Evolutionary conservation across 2,797 vertebrate species (phyloP), one percentile per base, ranked within the genome.

Genomic region (Mormyrus hasselquistii): DNA sequence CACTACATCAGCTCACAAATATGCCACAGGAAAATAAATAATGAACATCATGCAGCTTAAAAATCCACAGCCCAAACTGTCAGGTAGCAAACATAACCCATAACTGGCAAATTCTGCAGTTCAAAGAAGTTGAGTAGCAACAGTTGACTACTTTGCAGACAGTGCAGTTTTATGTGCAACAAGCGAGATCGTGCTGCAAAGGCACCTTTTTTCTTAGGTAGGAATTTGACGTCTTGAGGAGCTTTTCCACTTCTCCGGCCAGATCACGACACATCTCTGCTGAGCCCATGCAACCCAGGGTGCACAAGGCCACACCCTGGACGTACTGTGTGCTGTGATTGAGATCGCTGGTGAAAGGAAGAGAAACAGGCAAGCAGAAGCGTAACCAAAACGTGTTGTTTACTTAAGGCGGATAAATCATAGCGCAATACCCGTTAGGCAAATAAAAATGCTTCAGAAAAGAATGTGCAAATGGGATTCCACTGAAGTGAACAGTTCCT

Each of bases 321-420:
- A 99, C 99, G 53, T 99, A 99, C 82, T 99, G 99, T 0, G 99
- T 99, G 95, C 97, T 99, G 93, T 99, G 99, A 95, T 99, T 99
- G 94, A 99, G 97, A 94, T 99, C 99, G 94, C 99, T 99, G 69
- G 96, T 10, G 94, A 90, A 91, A 12, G 38, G 41, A 22, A 53
- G 16, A 52, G 34, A 57, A 52, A 55, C 62, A 88, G 19, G n/a
- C n/a, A 52, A n/a, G 16, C 29, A 88, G 59, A 88, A 22, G 57
- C 4, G 12, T 47, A 49, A 55, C 19, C 19, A 88, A 59, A 41
- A 59, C 8, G 7, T 2, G 53, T n/a, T 57, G 50, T 53, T 52
- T 29, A 52, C 84, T 52, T 55, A 16, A 57, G 7, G 14, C 14
- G 7, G 49, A 85, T 5, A 85, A 50, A 25, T 85, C 49, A 85